phyloP scores from a whole-genome alignment of 1,140 invertebrate genomes.

The Bemisia tabaci region DNA sequence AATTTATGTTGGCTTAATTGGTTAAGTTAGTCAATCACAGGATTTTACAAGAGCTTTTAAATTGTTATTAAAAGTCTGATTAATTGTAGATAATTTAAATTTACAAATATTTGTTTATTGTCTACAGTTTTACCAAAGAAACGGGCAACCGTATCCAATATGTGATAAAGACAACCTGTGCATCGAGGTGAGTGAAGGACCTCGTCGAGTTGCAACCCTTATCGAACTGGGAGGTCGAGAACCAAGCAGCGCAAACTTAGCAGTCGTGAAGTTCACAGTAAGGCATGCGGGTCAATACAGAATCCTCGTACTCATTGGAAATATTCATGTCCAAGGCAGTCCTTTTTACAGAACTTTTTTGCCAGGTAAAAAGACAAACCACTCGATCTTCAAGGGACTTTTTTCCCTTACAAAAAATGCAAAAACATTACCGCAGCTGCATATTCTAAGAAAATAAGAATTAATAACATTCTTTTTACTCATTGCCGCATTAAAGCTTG shows the following conservation, averaged over 20 bases:
- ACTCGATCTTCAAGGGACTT: background rate
- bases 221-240: constrained; percentile 71
- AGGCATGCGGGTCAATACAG: constrained; percentile 76
- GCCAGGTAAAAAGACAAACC: constrained; percentile 35
- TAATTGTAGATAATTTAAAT: constrained; percentile 12
- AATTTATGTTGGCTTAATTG: too few species aligned
- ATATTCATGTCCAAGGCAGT: constrained; percentile 47
- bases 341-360: constrained; percentile 50
- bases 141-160: constrained; percentile 81
- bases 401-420: background rate
- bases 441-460: background rate
- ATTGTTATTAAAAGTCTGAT: too few species aligned
- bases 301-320: constrained; percentile 68
- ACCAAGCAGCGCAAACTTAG: constrained; percentile 65
- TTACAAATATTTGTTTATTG: constrained; percentile 21
- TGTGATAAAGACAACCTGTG: constrained; percentile 78
- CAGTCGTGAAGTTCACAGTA: constrained; percentile 80
- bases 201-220: constrained; percentile 65
- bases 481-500: background rate
- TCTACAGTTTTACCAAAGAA: constrained; percentile 84
- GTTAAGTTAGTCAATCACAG: too few species aligned
- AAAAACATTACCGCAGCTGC: background rate
- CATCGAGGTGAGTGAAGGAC: constrained; percentile 71
- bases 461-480: background rate
- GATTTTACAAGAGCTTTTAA: too few species aligned